These are phyloP conservation scores for Meloidogyne floridensis DNA, from an alignment of 1,140 invertebrate genomes.

Conservation along the genomic window DNA sequence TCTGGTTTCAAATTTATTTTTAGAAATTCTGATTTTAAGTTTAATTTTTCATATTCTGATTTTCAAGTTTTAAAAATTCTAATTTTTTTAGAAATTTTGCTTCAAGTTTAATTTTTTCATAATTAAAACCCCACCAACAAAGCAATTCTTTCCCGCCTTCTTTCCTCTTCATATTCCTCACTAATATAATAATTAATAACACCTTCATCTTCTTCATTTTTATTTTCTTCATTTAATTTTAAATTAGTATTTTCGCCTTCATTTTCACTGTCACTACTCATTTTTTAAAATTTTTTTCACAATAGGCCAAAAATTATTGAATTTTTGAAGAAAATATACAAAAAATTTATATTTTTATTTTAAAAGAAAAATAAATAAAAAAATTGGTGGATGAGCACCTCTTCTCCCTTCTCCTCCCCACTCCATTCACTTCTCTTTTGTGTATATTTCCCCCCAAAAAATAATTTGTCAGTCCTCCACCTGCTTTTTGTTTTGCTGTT, in stretches of 20 bases:
- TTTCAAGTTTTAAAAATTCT: too few relatives aligned
- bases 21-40: too few relatives aligned
- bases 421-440: background rate
- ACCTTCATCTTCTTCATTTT: background rate
- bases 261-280: background rate
- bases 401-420: background rate
- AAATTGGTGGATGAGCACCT: too few relatives aligned
- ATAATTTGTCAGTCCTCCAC: background rate
- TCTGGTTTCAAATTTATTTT: too few relatives aligned
- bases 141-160: conserved; percentile 4
- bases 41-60: too few relatives aligned
- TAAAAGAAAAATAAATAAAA: too few relatives aligned
- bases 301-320: background rate
- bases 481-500: background rate
- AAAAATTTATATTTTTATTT: background rate
- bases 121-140: background rate
- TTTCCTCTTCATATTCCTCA: conserved; percentile 27
- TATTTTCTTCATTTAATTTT: background rate
- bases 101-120: background rate
- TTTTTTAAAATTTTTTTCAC: background rate
- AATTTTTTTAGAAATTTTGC: background rate
- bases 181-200: background rate
- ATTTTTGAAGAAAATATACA: background rate
- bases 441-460: background rate
- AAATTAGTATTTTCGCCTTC: background rate